Evolutionary conservation across 2,113 vertebrate genomes (phyloP).

Genomic region (Hydrochoerus hydrochaeris): DNA sequence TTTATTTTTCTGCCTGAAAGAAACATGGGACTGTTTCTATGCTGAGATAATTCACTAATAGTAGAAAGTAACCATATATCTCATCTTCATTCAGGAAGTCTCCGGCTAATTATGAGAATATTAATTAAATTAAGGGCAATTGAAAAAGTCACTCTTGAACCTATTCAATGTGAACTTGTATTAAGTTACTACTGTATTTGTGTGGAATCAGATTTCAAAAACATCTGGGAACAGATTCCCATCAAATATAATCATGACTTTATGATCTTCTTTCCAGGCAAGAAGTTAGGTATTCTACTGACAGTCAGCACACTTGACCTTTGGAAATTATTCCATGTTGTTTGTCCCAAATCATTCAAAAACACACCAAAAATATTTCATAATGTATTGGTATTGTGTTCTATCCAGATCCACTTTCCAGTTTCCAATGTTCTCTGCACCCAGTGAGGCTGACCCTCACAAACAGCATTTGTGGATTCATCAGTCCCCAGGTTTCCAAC

Average conservation of each 20-base stretch:
- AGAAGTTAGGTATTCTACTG: constrained; percentile 51
- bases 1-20: constrained; percentile 77
- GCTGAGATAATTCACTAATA: constrained; percentile 79
- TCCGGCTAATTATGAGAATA: constrained; percentile 83
- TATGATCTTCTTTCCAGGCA: constrained; percentile 67
- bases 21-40: constrained; percentile 65
- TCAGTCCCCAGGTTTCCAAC: background rate
- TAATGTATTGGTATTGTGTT: background rate
- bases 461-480: background rate
- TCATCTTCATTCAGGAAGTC: constrained; percentile 83
- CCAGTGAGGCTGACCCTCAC: background rate
- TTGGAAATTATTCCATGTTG: constrained; percentile 28
- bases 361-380: background rate
- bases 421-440: background rate
- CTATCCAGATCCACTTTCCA: background rate
- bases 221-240: constrained; percentile 77
- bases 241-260: constrained; percentile 51
- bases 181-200: constrained; percentile 81
- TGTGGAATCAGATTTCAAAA: constrained; percentile 76
- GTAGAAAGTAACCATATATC: constrained; percentile 76
- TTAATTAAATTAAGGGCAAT: constrained; percentile 82
- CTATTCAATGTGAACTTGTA: constrained; percentile 69
- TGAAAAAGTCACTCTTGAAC: constrained; percentile 78
- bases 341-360: constrained; percentile 42
- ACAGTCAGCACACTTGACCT: constrained; percentile 50